phyloP scores from a whole-genome alignment of 2,797 vertebrate genomes.

The Botia almorhae region DNA sequence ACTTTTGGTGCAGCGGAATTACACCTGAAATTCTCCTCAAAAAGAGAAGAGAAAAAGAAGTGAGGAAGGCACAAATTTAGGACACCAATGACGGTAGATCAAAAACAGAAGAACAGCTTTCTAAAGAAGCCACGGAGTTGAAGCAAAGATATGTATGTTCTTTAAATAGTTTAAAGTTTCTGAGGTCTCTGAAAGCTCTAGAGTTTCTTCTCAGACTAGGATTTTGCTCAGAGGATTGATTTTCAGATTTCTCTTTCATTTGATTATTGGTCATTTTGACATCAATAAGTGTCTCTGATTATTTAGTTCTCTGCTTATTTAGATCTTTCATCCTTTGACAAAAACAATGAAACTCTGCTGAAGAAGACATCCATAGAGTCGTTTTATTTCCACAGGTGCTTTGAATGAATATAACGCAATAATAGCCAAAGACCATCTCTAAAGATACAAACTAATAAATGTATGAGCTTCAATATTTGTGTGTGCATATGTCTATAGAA shows the following conservation, averaged over 20 bases:
- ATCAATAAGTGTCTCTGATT: slow-evolving; percentile 6
- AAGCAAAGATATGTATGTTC: background rate
- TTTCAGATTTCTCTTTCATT: background rate
- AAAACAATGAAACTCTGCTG: background rate
- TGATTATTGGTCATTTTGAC: background rate
- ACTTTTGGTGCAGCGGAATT: background rate
- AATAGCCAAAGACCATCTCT: too few species aligned
- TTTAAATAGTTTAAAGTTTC: background rate
- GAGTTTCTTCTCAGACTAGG: background rate
- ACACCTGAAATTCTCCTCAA: slow-evolving; percentile 15
- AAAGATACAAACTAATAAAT: too few species aligned
- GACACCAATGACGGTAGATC: background rate
- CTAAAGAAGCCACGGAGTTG: background rate
- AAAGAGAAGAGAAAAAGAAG: background rate
- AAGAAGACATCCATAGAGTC: background rate
- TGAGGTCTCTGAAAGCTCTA: background rate
- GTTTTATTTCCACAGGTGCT: background rate
- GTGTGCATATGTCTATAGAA: too few species aligned
- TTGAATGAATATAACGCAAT: background rate
- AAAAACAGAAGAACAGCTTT: background rate
- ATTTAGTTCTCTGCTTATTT: background rate
- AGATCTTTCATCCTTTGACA: slow-evolving; percentile 7
- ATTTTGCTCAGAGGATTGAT: background rate
- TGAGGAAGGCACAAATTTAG: background rate
- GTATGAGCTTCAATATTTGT: too few species aligned